These are phyloP conservation scores for Papilio polytes DNA, from an alignment of 1,140 invertebrate species.

Conservation along the genomic window DNA sequence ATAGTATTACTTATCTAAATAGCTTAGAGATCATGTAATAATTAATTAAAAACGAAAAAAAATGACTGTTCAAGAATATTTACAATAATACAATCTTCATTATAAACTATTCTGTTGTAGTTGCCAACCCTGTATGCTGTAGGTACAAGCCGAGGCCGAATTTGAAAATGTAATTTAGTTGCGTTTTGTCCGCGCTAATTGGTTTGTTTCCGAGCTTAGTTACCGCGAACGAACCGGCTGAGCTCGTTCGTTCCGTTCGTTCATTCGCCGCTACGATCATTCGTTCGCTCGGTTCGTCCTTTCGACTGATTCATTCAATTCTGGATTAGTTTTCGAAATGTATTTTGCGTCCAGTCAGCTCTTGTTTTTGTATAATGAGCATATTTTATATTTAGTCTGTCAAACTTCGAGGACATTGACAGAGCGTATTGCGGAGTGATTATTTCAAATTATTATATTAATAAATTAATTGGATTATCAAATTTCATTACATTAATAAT, in stretches of 20 bases:
- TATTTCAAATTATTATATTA: constrained; percentile 1
- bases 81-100: too few species aligned
- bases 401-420: background rate
- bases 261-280: background rate
- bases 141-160: constrained; percentile 54
- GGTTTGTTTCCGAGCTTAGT: constrained; percentile 78
- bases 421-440: background rate
- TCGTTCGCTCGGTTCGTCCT: background rate
- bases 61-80: too few species aligned
- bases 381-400: constrained; percentile 6
- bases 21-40: too few species aligned
- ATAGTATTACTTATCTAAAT: too few species aligned
- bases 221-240: constrained; percentile 46
- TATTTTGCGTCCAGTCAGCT: constrained; percentile 8
- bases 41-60: too few species aligned
- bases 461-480: background rate
- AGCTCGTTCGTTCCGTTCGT: constrained; percentile 25
- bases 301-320: background rate
- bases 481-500: background rate
- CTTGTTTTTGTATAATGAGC: constrained; percentile 9
- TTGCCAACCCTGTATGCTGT: constrained; percentile 53
- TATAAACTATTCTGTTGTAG: background rate
- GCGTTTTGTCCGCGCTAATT: constrained; percentile 77
- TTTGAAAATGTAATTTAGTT: constrained; percentile 81
- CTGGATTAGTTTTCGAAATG: background rate